Evolutionary conservation across 1,140 invertebrate species (phyloP).

Genomic region (Drosophila seguyi): DNA sequence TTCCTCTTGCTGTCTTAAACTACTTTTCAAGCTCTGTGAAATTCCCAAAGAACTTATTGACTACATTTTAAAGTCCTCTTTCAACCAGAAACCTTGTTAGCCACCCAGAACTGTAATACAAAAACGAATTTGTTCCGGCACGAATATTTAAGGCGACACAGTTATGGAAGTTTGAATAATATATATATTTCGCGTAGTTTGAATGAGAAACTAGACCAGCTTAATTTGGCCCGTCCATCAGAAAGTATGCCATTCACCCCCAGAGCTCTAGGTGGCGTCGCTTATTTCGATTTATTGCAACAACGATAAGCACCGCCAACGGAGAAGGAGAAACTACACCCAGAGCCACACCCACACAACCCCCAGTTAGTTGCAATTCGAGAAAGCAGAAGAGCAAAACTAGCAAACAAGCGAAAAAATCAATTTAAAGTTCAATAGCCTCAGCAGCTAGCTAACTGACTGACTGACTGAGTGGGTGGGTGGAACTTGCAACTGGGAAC

Average conservation of each 20-base stretch:
- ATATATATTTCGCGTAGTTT: conserved; percentile 21
- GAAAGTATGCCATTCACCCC: conserved; percentile 54
- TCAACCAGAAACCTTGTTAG: not conserved
- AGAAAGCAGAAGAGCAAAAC: conserved; percentile 43
- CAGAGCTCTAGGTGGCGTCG: conserved; percentile 40
- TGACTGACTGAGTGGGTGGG: conserved; percentile 29
- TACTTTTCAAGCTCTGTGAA: too few species aligned
- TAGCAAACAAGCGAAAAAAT: conserved; percentile 78
- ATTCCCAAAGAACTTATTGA: too few species aligned
- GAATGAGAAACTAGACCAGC: conserved; percentile 11
- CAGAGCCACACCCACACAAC: not conserved
- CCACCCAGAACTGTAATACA: not conserved
- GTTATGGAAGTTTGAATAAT: conserved; percentile 25
- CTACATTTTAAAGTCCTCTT: not conserved
- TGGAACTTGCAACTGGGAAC: conserved; percentile 20
- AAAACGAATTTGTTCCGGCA: not conserved
- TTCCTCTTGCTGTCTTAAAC: not conserved
- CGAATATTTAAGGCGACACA: conserved; percentile 27
- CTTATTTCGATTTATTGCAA: conserved; percentile 81
- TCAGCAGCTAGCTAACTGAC: conserved; percentile 46
- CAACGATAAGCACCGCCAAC: conserved; percentile 48
- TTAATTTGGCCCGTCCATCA: conserved; percentile 38
- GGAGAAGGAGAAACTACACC: not conserved
- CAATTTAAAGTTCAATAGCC: conserved; percentile 83
- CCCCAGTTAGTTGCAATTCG: conserved; percentile 34